phyloP scores from a whole-genome alignment of 2,797 vertebrate genomes.

The Acanthis flammea region DNA sequence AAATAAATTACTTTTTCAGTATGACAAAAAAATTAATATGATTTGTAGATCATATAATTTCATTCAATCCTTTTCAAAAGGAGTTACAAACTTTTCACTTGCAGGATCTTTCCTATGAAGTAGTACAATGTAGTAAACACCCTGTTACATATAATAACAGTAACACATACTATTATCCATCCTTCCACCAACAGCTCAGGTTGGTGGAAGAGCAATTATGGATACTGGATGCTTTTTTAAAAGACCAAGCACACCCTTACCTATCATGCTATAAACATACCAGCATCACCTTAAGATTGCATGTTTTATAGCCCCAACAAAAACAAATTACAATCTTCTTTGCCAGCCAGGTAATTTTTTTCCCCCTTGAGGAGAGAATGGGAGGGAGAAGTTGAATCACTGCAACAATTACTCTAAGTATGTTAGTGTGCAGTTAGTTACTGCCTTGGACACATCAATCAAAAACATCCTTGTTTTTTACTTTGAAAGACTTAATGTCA shows the following conservation, averaged over 20 bases:
- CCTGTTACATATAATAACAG: background rate
- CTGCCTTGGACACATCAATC: background rate
- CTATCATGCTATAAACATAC: background rate
- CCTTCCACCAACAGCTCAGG: background rate
- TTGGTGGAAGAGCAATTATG: background rate
- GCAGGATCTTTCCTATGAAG: background rate
- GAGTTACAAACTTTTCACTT: background rate
- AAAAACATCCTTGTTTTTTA: constrained; percentile 3
- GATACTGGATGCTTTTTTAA: background rate
- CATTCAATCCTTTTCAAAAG: background rate
- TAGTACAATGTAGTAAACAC: background rate
- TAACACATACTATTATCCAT: background rate
- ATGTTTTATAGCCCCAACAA: background rate
- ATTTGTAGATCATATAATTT: background rate
- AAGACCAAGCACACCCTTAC: background rate
- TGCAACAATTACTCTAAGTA: background rate
- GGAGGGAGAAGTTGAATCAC: background rate
- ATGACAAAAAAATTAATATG: background rate
- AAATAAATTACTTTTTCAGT: background rate
- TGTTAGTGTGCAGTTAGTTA: background rate
- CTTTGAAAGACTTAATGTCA: background rate
- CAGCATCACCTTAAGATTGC: background rate
- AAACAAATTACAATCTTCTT: background rate
- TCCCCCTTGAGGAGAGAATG: background rate
- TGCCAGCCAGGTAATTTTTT: background rate